Percentiles rank a stretch among this genome's conserved stretches.
Evolutionary conservation across 2,888 invertebrate species (phyloP).

Genomic region (Nomada ruficornis): DNA sequence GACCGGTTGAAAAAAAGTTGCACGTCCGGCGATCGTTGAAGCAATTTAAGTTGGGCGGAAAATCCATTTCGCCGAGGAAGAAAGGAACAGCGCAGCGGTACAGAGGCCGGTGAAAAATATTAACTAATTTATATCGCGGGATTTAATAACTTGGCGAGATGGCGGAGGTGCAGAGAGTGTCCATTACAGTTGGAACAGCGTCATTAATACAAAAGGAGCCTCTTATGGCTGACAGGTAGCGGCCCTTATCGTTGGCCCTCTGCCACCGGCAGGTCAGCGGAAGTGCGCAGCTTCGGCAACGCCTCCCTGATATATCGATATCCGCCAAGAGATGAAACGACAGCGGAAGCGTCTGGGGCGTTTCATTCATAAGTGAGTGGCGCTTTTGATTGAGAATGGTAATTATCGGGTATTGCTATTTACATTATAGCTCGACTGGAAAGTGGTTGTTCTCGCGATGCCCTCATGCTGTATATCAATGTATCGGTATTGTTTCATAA

Average conservation of each 20-base stretch:
- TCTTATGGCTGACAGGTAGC: conserved; percentile 16
- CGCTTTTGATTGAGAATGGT: conserved; percentile 18
- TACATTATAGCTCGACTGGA: conserved; percentile 3
- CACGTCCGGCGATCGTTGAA: conserved; percentile 1
- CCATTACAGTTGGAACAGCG: conserved; percentile 31
- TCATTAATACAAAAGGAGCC: conserved; percentile 51
- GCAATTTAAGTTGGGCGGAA: conserved; percentile 2
- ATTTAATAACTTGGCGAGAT: conserved; percentile 35
- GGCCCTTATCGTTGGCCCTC: conserved; percentile 45
- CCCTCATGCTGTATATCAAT: no score
- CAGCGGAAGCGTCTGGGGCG: conserved; percentile 12
- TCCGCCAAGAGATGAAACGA: conserved; percentile 1
- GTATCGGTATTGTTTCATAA: no score
- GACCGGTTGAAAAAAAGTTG: background rate
- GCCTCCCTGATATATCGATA: conserved; percentile 37
- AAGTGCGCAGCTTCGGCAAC: conserved; percentile 28
- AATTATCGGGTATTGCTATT: conserved; percentile 25
- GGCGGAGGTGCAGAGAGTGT: background rate
- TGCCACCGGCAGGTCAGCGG: conserved; percentile 43
- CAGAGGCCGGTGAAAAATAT: conserved; percentile 11
- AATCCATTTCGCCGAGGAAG: conserved; percentile 2
- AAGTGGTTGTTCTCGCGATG: no score
- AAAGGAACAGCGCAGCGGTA: background rate
- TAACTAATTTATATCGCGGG: conserved; percentile 32
- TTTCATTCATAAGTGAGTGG: conserved; percentile 17